These are phyloP conservation scores for Thereuonema tuberculata DNA, from an alignment of 1,140 invertebrate genomes.

Conservation along the genomic window DNA sequence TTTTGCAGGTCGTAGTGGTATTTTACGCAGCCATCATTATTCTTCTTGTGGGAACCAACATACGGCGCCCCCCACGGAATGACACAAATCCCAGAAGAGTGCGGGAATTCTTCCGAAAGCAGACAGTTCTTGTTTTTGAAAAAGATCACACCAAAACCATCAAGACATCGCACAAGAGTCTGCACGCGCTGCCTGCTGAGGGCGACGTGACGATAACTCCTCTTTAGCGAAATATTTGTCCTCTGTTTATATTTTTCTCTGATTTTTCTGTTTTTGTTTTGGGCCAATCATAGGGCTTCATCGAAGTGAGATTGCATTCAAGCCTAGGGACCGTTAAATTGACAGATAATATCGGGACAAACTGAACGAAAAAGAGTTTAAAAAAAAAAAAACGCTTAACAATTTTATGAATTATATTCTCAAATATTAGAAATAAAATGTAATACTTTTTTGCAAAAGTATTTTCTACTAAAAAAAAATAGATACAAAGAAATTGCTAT, in stretches of 20 bases:
- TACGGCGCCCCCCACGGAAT: conserved; percentile 14
- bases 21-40: conserved; percentile 30
- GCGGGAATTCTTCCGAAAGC: neutral
- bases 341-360: no score
- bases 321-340: no score
- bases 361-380: no score
- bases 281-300: conserved; percentile 67
- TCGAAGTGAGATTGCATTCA: no score
- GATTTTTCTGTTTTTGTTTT: conserved; percentile 78
- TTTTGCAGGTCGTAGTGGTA: conserved; percentile 26
- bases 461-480: no score
- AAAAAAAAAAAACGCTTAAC: no score
- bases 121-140: neutral
- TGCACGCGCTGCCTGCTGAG: neutral
- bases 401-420: no score
- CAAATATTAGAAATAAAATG: no score
- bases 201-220: neutral
- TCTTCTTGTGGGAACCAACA: conserved; percentile 27
- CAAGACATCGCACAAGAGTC: conserved; percentile 9
- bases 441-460: no score
- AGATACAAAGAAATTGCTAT: no score
- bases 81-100: neutral
- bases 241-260: conserved; percentile 58
- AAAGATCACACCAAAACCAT: conserved; percentile 1
- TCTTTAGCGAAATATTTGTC: conserved; percentile 56